Evolutionary conservation across 2,888 invertebrate species (phyloP), one percentile per base, ranked within the genome.

Genomic region (Diadromus collaris): DNA sequence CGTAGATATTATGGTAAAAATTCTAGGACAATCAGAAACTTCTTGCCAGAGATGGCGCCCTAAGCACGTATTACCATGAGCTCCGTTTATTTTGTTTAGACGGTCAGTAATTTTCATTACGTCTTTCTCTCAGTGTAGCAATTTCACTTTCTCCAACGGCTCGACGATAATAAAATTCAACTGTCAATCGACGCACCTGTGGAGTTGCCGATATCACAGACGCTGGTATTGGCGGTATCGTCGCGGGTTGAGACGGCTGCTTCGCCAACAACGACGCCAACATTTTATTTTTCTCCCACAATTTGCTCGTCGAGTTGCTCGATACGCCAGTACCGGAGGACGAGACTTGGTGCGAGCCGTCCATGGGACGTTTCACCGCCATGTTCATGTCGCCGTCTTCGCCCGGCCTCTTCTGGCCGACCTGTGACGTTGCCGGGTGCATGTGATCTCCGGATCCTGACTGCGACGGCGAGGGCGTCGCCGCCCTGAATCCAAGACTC

Each of bases 211-310:
- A 93, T 87, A 94, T 92, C 87, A 93, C 92, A 88, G 93, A 93
- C 63, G 92, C 92, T 81, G 94, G 94, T 86, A 95, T 92, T 78
- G 94, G 94, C 82, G 92, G 92, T 82, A 92, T 92, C 64, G 94
- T 94, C 32, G 95, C 93, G 54, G 94, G 94, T 78, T 92, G 92
- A 32, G 94, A 93, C 81, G 95, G 94, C 85, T 95, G 95, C 89
- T 95, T 95, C 70, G 96, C 96, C 88, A 97, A 91, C 85, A 97
- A 91, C 56, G 95, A 95, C 48, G 97, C 97, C 83, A 97, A 92
- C 94, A 97, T 97, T 90, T 95, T 95, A 90, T 97, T 97, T 89
- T 94, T 95, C 90, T 96, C 95, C 91, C 96, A 96, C 67, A 97
- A 92, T 83, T 94, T 94, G 85, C 95, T 96, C 71, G 92, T 93